Conservation (phyloP, 1,140 invertebrate species). For the Saccostrea cuccullata region DNA sequence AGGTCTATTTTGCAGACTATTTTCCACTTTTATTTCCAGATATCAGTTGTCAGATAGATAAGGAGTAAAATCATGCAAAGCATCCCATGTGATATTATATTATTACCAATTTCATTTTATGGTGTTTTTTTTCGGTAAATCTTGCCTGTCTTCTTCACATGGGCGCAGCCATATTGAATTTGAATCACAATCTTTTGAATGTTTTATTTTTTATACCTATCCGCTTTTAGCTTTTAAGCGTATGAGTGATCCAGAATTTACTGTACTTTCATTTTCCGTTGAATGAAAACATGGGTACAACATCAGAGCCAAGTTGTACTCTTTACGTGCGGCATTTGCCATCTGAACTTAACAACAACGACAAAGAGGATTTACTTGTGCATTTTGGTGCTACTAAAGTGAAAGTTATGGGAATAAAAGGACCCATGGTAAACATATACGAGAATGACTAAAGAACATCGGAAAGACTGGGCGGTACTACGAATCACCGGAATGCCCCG, state of each 20-base stretch:
- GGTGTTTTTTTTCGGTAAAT: not conserved
- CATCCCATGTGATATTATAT: not conserved
- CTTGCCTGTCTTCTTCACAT: not conserved
- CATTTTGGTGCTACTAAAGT: constrained; percentile 83
- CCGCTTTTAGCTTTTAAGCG: not conserved
- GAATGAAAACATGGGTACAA: not conserved
- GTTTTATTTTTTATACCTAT: not conserved
- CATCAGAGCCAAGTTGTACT: constrained; percentile 63
- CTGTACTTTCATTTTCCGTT: not conserved
- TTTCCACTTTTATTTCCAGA: too few species aligned
- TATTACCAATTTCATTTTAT: constrained; percentile 6
- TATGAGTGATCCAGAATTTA: not conserved
- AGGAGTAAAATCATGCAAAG: too few species aligned
- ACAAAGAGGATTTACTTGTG: constrained; percentile 82
- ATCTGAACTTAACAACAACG: constrained; percentile 79
- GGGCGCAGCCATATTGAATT: constrained; percentile 23
- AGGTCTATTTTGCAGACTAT: too few species aligned
- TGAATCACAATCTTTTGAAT: too few species aligned
- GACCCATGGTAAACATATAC: constrained; percentile 66
- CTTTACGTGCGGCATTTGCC: constrained; percentile 83
- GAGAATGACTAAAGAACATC: too few species aligned
- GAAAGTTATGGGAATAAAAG: constrained; percentile 73
- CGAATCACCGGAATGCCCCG: too few species aligned
- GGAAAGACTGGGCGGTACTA: too few species aligned
- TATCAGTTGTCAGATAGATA: too few species aligned